Evolutionary conservation across 1,140 invertebrate genomes (phyloP), one percentile per base, ranked within the genome.

Genomic region (Pogonognathellus flavescens): DNA sequence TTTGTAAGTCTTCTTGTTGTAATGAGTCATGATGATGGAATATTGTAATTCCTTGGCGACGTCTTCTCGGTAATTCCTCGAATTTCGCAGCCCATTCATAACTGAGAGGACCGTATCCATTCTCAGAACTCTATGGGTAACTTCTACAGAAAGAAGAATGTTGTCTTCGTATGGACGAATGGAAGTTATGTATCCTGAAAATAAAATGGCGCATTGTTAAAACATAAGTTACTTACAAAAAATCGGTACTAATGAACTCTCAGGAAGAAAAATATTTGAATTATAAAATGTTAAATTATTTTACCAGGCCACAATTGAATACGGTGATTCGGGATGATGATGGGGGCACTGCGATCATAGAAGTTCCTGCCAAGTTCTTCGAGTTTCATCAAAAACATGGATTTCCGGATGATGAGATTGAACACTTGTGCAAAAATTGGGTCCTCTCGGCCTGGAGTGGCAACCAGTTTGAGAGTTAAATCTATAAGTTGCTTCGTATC

Each of bases 1-100:
- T 55, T 93, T 90, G 86, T 96, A 96, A 0, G 94, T 95, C 88
- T 93, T 93, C 85, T 95, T 94, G 87, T 96, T 96, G 89, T 96
- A 96, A 5, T 91, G 85, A 0, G 93, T 93, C 62, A 93, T 88
- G 0, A 93, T 92, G 53, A 91, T 89, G 18, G 86, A 89, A 0
- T 92, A 92, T 18, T 92, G 86, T 0, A 93, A 89, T 70, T 92
- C 91, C 41, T 93, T 92, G 10, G 91, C 89, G 16, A 90, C 89
- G 20, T 89, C 88, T 76, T 91, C 90, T 82, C 89, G 87, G 72
- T 91, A 91, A 18, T n/a, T 76, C 14, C 41, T 41, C 5, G 25
- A 10, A 9, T 76, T 76, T 16, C 10, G 41, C 31, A 76, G 9
- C 0, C 16, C 14, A 16, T 49, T 41, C 14, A 86, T 55, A 8